Evolutionary conservation across 2,888 invertebrate genomes (phyloP).

Genomic region (Leptinotarsa tumamoca): DNA sequence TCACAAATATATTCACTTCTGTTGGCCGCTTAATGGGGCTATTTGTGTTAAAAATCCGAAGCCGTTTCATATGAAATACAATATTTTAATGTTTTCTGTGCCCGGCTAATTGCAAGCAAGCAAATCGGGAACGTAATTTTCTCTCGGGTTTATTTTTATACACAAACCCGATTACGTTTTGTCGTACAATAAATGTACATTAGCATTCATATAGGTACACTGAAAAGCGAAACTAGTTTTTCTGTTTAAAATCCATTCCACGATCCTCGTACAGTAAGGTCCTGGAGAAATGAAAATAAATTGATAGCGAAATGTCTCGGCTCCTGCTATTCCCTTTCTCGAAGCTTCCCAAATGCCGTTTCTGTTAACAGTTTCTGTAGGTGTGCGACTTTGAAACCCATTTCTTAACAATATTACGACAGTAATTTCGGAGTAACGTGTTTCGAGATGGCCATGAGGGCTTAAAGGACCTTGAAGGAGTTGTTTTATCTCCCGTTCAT

Average conservation of each 20-base stretch:
- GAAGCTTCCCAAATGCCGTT: conserved; percentile 25
- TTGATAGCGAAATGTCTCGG: conserved; percentile 16
- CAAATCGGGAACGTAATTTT: background rate
- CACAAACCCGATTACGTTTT: conserved; percentile 2
- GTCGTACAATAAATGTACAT: background rate
- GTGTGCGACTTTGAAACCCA: conserved; percentile 35
- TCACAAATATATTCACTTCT: background rate
- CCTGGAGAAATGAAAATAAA: conserved; percentile 9
- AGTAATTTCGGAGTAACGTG: conserved; percentile 34
- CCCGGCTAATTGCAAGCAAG: background rate
- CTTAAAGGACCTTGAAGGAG: conserved; percentile 29
- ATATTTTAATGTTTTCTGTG: background rate
- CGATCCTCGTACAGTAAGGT: conserved; percentile 9
- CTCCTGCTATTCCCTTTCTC: conserved; percentile 5
- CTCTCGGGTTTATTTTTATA: background rate
- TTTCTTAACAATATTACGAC: conserved; percentile 32
- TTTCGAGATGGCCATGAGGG: conserved; percentile 22
- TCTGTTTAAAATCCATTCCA: conserved; percentile 14
- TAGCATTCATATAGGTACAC: background rate
- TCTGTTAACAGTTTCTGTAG: conserved; percentile 30
- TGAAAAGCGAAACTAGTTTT: background rate
- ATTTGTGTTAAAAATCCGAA: background rate
- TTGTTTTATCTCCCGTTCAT: conserved; percentile 33
- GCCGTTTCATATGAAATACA: background rate
- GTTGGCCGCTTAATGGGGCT: background rate